A percentile compares a stretch with the other conserved stretches of the same genome.
Evolutionary conservation across 1,140 invertebrate genomes (phyloP).

Genomic region (Drosophila biarmipes): DNA sequence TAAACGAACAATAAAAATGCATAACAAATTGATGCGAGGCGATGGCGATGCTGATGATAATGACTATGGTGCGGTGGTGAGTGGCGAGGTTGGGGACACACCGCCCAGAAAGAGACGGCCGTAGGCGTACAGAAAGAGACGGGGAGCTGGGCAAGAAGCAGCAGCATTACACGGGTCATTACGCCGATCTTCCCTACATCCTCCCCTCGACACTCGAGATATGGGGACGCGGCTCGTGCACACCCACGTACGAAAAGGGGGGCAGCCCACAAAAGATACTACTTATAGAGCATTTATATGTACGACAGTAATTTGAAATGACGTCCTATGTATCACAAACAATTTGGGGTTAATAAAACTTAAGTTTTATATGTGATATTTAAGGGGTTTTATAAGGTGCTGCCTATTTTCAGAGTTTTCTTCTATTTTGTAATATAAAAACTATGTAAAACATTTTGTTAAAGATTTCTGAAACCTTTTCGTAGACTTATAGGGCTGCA

Average conservation of each 20-base stretch:
- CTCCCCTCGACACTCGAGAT: slow-evolving; percentile 66
- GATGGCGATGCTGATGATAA: slow-evolving; percentile 6
- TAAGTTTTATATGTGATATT: no score
- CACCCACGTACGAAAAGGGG: background rate
- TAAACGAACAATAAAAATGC: slow-evolving; percentile 81
- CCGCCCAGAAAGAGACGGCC: slow-evolving; percentile 1
- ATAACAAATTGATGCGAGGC: slow-evolving; percentile 76
- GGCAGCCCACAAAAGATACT: background rate
- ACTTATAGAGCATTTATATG: no score
- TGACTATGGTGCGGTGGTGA: slow-evolving; percentile 19
- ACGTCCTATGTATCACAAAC: no score
- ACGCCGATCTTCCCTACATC: slow-evolving; percentile 39
- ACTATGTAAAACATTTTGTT: no score
- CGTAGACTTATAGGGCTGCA: no score
- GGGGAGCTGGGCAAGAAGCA: slow-evolving; percentile 10
- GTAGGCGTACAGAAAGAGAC: background rate
- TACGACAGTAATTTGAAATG: no score
- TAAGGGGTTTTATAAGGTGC: no score
- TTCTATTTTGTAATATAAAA: no score
- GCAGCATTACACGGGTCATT: slow-evolving; percentile 75
- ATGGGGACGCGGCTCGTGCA: slow-evolving; percentile 39
- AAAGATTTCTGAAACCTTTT: no score
- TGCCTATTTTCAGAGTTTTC: no score
- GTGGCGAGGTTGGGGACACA: slow-evolving; percentile 32
- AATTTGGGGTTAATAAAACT: no score